Conservation (phyloP, 1,140 invertebrate species). For the Lordiphosa stackelbergi region DNA sequence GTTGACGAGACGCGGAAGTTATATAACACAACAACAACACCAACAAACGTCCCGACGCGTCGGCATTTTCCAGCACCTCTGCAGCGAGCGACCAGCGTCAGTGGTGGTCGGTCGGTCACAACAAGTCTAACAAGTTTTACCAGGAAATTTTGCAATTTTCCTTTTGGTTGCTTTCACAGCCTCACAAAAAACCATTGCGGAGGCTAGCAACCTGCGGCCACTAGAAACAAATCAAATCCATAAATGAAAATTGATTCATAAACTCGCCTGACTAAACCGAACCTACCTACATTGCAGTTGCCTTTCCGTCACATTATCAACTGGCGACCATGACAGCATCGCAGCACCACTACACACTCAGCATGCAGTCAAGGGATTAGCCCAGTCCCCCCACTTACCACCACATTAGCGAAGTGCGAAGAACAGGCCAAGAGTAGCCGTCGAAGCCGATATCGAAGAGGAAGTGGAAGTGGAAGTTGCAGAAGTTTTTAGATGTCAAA, state of each 20-base stretch:
- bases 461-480: not conserved
- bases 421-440: not conserved
- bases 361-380: constrained; percentile 22
- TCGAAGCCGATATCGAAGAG: not conserved
- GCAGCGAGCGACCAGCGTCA: constrained; percentile 18
- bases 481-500: not conserved
- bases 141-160: constrained; percentile 73
- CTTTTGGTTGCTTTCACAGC: constrained; percentile 43
- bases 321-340: constrained; percentile 28
- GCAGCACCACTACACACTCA: constrained; percentile 8
- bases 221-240: constrained; percentile 30
- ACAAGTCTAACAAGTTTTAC: constrained; percentile 71
- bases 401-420: constrained; percentile 2
- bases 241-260: constrained; percentile 31
- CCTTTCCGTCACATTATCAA: not conserved
- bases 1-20: constrained; percentile 64
- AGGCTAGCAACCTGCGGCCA: constrained; percentile 1
- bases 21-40: constrained; percentile 53
- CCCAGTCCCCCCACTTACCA: not conserved
- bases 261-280: constrained; percentile 32
- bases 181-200: not conserved
- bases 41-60: constrained; percentile 9
- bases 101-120: constrained; percentile 29
- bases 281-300: constrained; percentile 10
- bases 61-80: constrained; percentile 47